Evolutionary conservation across 64 coral and sea anemone species (phyloP).

Genomic region (Stylophora pistillata): DNA sequence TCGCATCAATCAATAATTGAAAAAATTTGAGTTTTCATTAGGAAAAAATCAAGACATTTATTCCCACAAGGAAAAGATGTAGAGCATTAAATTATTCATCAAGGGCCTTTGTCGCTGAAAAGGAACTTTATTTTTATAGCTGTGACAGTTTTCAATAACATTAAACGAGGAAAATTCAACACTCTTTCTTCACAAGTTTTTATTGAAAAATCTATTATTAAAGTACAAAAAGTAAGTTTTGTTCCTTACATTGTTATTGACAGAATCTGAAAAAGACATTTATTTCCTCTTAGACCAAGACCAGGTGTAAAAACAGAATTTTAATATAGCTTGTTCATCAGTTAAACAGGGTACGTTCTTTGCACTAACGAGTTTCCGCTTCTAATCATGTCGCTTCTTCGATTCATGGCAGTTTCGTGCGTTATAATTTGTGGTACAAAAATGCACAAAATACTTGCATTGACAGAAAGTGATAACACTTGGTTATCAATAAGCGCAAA

Average conservation of each 20-base stretch:
- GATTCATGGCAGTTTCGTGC: background rate
- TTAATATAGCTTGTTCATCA: background rate
- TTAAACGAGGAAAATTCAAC: background rate
- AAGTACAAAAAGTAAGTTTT: background rate
- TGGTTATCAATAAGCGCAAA: background rate
- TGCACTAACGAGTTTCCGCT: background rate
- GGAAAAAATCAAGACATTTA: background rate
- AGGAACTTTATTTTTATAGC: background rate
- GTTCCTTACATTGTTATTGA: background rate
- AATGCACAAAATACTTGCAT: background rate
- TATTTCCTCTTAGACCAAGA: background rate
- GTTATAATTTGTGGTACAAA: background rate
- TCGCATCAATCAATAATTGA: too few species aligned
- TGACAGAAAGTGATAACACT: background rate
- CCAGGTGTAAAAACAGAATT: background rate
- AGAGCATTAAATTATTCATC: background rate
- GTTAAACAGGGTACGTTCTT: background rate
- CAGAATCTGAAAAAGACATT: background rate
- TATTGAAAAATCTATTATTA: background rate
- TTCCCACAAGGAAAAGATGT: background rate
- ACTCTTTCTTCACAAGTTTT: background rate
- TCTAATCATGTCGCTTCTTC: background rate
- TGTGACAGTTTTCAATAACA: background rate
- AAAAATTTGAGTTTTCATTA: background rate
- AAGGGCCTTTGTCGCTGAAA: background rate